These are phyloP conservation scores for Brachirus orientalis DNA, from an alignment of 2,113 vertebrate species.

Conservation along the genomic window DNA sequence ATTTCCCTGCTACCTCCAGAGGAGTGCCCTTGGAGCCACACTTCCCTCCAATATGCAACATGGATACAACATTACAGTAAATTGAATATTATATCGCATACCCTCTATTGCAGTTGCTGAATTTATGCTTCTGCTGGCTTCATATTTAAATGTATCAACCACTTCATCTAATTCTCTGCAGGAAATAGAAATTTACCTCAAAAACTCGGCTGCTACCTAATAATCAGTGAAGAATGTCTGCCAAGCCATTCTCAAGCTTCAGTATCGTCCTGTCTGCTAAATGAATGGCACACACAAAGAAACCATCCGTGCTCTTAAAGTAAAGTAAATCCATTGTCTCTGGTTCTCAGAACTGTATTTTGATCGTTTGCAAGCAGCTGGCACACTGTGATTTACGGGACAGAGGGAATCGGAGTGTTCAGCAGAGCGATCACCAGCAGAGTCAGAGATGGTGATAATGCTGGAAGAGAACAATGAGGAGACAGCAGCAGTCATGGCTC, in stretches of 20 bases:
- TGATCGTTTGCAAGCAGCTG: constrained; percentile 37
- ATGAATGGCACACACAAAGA: constrained; percentile 15
- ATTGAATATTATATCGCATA: no score
- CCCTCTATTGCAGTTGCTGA: no score
- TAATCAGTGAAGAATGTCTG: constrained; percentile 11
- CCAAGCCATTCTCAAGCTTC: constrained; percentile 31
- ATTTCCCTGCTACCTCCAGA: no score
- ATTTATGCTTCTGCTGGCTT: neutral
- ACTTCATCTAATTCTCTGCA: neutral
- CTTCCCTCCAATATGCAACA: no score
- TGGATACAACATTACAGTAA: no score
- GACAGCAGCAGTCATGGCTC: neutral
- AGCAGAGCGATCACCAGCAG: neutral
- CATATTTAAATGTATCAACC: neutral
- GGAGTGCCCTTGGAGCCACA: no score
- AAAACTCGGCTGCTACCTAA: neutral
- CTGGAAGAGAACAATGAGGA: constrained; percentile 27
- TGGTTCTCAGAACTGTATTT: constrained; percentile 24
- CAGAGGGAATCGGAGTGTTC: constrained; percentile 23
- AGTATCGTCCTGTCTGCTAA: constrained; percentile 20
- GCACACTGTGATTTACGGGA: neutral
- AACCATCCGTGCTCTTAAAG: constrained; percentile 4
- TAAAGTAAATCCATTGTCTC: constrained; percentile 24
- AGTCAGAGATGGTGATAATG: constrained; percentile 31
- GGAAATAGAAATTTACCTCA: constrained; percentile 19